Base-by-base conservation (phyloP, 2,888 invertebrate genomes). In the Drosophila trichaetosa region DNA sequence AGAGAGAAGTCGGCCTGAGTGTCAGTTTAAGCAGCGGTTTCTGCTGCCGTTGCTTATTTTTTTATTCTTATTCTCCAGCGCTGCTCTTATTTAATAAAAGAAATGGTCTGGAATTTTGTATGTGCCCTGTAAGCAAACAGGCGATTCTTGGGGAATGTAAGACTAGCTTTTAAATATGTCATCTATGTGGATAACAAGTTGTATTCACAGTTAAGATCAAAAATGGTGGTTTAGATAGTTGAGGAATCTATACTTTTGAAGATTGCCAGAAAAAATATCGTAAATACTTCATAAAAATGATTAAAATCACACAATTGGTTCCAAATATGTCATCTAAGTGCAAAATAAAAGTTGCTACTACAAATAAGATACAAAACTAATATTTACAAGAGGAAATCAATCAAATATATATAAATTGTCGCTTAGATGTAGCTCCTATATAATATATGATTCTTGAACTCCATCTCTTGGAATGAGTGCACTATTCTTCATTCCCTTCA, bases 71-170 rank as follows among this genome's bases (percentile, higher is more conserved):
- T 71, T 67, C 67, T 52, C 36, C 42, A 60, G 61, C 61, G 42
- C 40, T 78, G 81, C 82, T 73, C 73, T 77, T 81, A 80, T 79
- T 79, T 59, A 79, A 80, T 79, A 77, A 81, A 79, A 77, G 80
- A 85, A 89, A 85, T 85, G 78, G 60, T 74, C 64, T 73, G 80
- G 67, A 76, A 87, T 84, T 87, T 84, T 65, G 62, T 73, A 74
- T 58, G 65, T 74, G 67, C 73, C 59, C 73, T 69, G 33, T 54
- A 64, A 66, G 11, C 36, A 29, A 29, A 52, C 5, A 13, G 18
- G 0, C 16, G 13, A 21, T 27, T n/a, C 18, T 11, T 31, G 1
- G 62, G 73, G 79, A 46, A 49, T 56, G 29, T 42, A 7, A 33
- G 40, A 60, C 56, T 13, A 31, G 57, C 21, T 10, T 56, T 1